Evolutionary conservation across 2,888 invertebrate genomes (phyloP).

Genomic region (Phortica magna): DNA sequence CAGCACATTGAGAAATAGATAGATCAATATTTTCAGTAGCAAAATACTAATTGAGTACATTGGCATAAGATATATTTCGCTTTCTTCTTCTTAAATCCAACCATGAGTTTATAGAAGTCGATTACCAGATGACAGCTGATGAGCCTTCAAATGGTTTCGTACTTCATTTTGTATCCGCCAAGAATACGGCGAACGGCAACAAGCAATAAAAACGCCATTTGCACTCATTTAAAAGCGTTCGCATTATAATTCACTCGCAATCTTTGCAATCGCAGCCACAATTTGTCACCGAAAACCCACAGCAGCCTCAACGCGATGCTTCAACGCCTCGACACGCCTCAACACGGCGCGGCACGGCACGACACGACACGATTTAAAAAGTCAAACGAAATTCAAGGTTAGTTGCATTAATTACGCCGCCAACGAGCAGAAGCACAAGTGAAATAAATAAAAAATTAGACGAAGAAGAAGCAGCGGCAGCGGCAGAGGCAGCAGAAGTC

Average conservation of each 20-base stretch:
- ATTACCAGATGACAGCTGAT: too few species aligned
- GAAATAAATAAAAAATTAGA: background rate
- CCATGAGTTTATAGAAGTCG: too few species aligned
- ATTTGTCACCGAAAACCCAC: constrained; percentile 1
- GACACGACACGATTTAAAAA: background rate
- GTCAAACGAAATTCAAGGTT: background rate
- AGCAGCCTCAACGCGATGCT: background rate
- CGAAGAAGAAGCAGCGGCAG: background rate
- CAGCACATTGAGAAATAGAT: too few species aligned
- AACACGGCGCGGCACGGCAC: background rate
- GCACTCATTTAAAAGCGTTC: background rate
- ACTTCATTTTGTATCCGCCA: too few species aligned
- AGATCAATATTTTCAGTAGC: too few species aligned
- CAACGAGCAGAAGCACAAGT: background rate
- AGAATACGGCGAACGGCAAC: background rate
- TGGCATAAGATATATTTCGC: too few species aligned
- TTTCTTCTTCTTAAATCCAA: too few species aligned
- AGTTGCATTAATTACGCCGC: constrained; percentile 4
- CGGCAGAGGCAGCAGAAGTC: background rate
- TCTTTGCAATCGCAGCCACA: background rate
- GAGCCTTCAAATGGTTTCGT: too few species aligned
- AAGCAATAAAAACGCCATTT: background rate
- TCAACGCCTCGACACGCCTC: background rate
- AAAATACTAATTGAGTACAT: too few species aligned
- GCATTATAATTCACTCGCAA: background rate